phyloP scores from a whole-genome alignment of 2,113 vertebrate species.

The Lycaon pictus region DNA sequence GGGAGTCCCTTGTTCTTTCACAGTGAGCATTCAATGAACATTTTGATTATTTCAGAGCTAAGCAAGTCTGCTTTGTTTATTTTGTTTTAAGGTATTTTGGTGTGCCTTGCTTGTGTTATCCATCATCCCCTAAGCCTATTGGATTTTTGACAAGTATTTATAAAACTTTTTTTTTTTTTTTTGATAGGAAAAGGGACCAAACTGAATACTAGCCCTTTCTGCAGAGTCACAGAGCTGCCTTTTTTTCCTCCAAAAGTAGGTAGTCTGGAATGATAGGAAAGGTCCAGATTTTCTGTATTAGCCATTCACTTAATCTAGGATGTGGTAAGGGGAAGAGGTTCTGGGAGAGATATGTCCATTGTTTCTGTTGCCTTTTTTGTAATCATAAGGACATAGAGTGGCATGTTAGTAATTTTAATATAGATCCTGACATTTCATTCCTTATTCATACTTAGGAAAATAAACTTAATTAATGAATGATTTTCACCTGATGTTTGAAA shows the following conservation, averaged over 20 bases:
- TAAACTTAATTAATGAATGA: slow-evolving; percentile 51
- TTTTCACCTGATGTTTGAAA: slow-evolving; percentile 44
- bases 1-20: slow-evolving; percentile 9
- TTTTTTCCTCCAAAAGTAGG: slow-evolving; percentile 43
- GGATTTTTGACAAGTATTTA: slow-evolving; percentile 30
- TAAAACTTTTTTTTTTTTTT: slow-evolving; percentile 6
- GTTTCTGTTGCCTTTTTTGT: slow-evolving; percentile 54
- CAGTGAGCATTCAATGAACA: background rate
- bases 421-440: background rate
- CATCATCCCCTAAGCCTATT: slow-evolving; percentile 20
- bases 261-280: slow-evolving; percentile 60
- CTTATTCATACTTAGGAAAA: slow-evolving; percentile 14
- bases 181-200: background rate
- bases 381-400: slow-evolving; percentile 11
- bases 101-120: background rate
- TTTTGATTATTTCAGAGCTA: slow-evolving; percentile 52
- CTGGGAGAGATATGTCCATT: background rate
- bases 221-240: background rate
- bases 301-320: slow-evolving; percentile 5
- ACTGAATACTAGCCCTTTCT: slow-evolving; percentile 47
- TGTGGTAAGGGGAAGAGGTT: background rate
- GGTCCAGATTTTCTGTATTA: slow-evolving; percentile 5
- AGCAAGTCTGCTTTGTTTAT: slow-evolving; percentile 23
- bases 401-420: slow-evolving; percentile 41
- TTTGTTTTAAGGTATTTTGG: slow-evolving; percentile 47